Conservation (phyloP, 2,888 invertebrate genomes). For the Caenorhabditis becei region DNA sequence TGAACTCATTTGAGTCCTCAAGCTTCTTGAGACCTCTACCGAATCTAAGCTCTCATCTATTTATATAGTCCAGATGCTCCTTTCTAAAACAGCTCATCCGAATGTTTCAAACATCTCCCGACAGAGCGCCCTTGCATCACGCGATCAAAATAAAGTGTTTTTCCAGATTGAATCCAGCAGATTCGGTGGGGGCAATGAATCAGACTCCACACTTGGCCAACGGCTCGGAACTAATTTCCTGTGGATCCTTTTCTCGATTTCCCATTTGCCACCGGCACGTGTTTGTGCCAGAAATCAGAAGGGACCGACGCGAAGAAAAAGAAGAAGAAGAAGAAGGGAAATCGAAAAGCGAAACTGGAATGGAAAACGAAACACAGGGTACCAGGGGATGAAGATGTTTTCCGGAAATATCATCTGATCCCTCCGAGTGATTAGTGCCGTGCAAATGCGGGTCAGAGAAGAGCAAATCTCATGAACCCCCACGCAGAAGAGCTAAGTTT, state of each 20-base stretch:
- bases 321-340: neutral
- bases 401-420: slow-evolving; percentile 14
- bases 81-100: neutral
- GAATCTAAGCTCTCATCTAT: neutral
- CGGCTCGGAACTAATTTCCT: slow-evolving; percentile 14
- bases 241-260: slow-evolving; percentile 5
- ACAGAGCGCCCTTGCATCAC: neutral
- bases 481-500: too few species aligned
- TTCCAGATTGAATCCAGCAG: neutral
- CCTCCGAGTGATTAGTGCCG: slow-evolving; percentile 8
- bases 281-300: slow-evolving; percentile 6
- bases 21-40: neutral
- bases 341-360: neutral
- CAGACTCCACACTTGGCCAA: slow-evolving; percentile 1
- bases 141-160: neutral
- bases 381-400: neutral
- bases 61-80: too few species aligned
- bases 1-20: too few species aligned
- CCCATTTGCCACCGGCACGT: neutral
- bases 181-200: neutral
- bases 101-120: neutral
- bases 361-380: neutral
- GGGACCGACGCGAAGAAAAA: neutral
- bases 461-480: neutral
- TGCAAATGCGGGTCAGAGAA: neutral